These are phyloP conservation scores for Drosophila seguyi DNA, from an alignment of 1,140 invertebrate genomes.

Conservation along the genomic window DNA sequence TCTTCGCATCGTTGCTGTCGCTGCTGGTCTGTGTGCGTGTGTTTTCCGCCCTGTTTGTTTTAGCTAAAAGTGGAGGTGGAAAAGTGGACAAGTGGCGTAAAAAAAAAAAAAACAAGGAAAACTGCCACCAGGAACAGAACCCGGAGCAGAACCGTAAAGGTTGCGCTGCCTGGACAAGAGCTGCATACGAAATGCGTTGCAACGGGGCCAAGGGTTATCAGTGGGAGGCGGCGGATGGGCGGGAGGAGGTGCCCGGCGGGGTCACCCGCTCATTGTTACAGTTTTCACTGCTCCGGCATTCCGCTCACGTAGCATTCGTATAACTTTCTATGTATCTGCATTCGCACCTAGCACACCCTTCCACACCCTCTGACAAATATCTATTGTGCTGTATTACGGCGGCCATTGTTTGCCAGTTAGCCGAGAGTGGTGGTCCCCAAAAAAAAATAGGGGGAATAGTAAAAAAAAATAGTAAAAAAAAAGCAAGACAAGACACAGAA, in stretches of 20 bases:
- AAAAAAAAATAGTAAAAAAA: not conserved
- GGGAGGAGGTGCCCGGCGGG: not conserved
- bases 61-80: constrained; percentile 49
- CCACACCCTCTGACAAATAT: constrained; percentile 22
- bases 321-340: constrained; percentile 54
- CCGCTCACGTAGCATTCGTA: constrained; percentile 62
- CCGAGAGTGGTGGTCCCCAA: not conserved
- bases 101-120: constrained; percentile 12
- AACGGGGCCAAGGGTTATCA: constrained; percentile 34
- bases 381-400: constrained; percentile 43
- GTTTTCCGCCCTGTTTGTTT: constrained; percentile 26
- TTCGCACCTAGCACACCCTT: constrained; percentile 16
- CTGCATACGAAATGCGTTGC: constrained; percentile 72
- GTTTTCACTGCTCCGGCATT: constrained; percentile 47
- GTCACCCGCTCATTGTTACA: constrained; percentile 50
- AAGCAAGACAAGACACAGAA: not conserved
- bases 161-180: constrained; percentile 60
- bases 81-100: constrained; percentile 19
- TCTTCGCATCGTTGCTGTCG: constrained; percentile 20
- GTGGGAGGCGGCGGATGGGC: not conserved
- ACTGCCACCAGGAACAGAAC: constrained; percentile 13
- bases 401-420: constrained; percentile 52
- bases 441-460: not conserved
- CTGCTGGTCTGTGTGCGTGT: constrained; percentile 1
- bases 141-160: constrained; percentile 39